phyloP scores from a whole-genome alignment of 2,113 vertebrate species.

The Gavialis gangeticus region DNA sequence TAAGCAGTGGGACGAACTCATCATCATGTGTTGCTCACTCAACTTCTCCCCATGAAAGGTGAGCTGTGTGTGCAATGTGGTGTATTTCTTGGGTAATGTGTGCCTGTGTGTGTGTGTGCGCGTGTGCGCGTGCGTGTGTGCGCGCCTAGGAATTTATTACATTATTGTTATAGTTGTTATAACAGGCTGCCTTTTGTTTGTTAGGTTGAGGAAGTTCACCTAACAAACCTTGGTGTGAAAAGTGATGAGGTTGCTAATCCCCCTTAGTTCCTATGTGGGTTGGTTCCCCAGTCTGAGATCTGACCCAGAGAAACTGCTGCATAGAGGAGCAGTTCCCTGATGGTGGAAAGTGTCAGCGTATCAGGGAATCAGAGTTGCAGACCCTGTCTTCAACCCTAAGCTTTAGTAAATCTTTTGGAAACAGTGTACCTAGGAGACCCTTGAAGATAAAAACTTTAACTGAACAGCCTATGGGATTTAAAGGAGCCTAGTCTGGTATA shows the following conservation, averaged over 20 bases:
- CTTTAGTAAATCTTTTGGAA: background rate
- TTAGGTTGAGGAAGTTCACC: background rate
- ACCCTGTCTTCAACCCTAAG: background rate
- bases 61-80: background rate
- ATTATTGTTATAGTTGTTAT: background rate
- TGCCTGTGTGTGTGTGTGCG: background rate
- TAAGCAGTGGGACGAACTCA: too few relatives aligned
- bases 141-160: too few relatives aligned
- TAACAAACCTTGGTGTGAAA: background rate
- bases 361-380: background rate
- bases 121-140: too few relatives aligned
- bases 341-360: background rate
- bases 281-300: background rate
- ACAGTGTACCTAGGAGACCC: background rate
- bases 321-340: background rate
- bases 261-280: background rate
- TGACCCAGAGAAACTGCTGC: background rate
- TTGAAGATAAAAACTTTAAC: background rate
- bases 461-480: background rate
- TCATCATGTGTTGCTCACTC: fast-evolving
- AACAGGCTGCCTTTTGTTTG: background rate
- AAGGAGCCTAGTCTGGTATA: background rate
- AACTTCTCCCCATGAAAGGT: background rate
- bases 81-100: background rate
- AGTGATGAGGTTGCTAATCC: background rate